Base-by-base conservation (phyloP, 2,888 invertebrate species). In the Clanis bilineata region DNA sequence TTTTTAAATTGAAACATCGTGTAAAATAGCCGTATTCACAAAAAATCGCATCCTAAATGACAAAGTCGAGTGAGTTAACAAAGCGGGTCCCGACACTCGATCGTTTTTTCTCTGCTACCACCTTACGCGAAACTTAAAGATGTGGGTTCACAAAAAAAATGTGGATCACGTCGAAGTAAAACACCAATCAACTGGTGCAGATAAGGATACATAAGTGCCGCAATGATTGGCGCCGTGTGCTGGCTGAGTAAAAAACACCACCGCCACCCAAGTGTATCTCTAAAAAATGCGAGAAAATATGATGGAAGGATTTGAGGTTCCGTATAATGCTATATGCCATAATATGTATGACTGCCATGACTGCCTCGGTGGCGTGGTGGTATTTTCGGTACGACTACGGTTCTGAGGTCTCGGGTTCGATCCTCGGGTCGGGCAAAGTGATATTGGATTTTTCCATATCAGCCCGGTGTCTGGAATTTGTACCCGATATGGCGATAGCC, bases 101-200 rank as follows among this genome's bases (percentile, higher is more conserved):
- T 18, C 25, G 10, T 45, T 45, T 45, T 45, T 32, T 51, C 32
- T 21, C 28, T n/a, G 77, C 85, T 83, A 72, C 86, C 71, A 78
- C 69, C 80, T 83, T 86, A 86, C 85, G 85, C 83, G 65, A 71
- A 73, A 64, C 62, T 68, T 39, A 44, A 15, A 58, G 60, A 45
- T 23, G 45, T 62, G 45, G 6, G 15, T 41, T 44, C 28, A 51
- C 51, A 51, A 51, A 32, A 51, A 32, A 51, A 51, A 51, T 18
- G n/a, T 61, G 64, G 63, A 66, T 72, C 71, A 65, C 74, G 73
- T 74, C 71, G 72, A 73, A 68, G 72, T 79, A 80, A 86, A 86
- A 85, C 82, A 85, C 78, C 82, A 88, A 89, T 88, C 88, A 88
- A 82, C 76, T 72, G 67, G 59, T 64, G 59, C 64, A 73, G 79